A percentile compares a stretch with the other conserved stretches of the same genome.
Conservation (phyloP, 2,113 vertebrate species). For the Ailuropoda melanoleuca region DNA sequence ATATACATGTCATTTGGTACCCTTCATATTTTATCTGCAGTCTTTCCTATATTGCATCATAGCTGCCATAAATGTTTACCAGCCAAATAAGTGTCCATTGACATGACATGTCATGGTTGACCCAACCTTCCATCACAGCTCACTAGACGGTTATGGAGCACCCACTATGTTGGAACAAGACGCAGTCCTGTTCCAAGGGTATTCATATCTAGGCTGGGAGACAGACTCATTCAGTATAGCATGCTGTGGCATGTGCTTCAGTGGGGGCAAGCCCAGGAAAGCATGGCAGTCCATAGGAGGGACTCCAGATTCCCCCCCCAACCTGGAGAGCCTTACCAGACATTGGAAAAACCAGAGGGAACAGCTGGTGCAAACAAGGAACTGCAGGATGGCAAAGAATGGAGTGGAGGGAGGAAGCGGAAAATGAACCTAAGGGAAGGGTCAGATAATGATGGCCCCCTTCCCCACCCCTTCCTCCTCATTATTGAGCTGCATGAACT, state of each 20-base stretch:
- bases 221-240: not conserved
- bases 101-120: not conserved
- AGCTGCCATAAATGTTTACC: not conserved
- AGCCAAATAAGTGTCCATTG: not conserved
- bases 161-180: not conserved
- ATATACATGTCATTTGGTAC: not conserved
- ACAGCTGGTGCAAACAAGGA: not conserved
- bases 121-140: not conserved
- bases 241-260: not conserved
- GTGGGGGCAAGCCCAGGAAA: not conserved
- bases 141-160: too few relatives aligned
- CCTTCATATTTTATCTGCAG: not conserved
- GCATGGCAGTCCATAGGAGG: not conserved
- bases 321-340: not conserved
- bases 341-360: not conserved
- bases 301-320: not conserved
- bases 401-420: not conserved
- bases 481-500: not conserved
- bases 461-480: not conserved
- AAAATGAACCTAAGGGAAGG: not conserved
- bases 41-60: not conserved
- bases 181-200: not conserved
- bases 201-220: not conserved
- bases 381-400: not conserved
- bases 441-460: not conserved